These are phyloP conservation scores for Percopsis omiscomaycus DNA, from an alignment of 2,797 vertebrate genomes.

Conservation along the genomic window DNA sequence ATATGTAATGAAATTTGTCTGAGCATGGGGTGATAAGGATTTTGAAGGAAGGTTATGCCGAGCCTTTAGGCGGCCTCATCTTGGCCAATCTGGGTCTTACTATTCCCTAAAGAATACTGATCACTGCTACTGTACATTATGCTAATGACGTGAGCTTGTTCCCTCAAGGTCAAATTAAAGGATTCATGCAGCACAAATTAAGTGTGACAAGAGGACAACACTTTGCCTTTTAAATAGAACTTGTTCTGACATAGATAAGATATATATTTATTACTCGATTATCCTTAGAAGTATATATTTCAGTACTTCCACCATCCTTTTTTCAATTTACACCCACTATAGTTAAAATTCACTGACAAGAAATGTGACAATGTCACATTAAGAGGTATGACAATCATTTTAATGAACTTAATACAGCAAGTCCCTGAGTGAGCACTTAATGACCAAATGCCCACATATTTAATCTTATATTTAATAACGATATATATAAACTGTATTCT, in stretches of 20 bases:
- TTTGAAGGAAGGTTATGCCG: conserved; percentile 51
- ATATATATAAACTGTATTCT: too few species aligned
- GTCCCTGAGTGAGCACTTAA: too few species aligned
- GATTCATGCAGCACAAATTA: conserved; percentile 57
- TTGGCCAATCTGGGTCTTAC: conserved; percentile 32
- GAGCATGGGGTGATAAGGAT: conserved; percentile 50
- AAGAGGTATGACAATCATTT: too few species aligned
- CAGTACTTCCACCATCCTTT: conserved; percentile 38
- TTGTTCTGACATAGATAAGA: conserved; percentile 35
- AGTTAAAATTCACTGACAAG: conserved; percentile 33
- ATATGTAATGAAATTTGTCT: conserved; percentile 20
- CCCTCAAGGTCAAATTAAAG: conserved; percentile 63
- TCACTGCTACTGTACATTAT: conserved; percentile 48
- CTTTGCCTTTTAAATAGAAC: conserved; percentile 45
- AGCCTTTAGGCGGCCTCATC: conserved; percentile 54
- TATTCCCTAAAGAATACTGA: conserved; percentile 50
- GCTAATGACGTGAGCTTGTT: conserved; percentile 59
- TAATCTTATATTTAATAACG: too few species aligned
- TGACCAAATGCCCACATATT: too few species aligned
- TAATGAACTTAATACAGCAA: too few species aligned
- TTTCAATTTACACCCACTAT: conserved; percentile 30
- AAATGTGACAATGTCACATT: conserved; percentile 8
- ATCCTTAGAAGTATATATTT: conserved; percentile 25
- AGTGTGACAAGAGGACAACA: conserved; percentile 39
- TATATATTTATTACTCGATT: conserved; percentile 35